These are phyloP conservation scores for Lasioglossum calceatum DNA, from an alignment of 2,888 invertebrate genomes.

Conservation along the genomic window DNA sequence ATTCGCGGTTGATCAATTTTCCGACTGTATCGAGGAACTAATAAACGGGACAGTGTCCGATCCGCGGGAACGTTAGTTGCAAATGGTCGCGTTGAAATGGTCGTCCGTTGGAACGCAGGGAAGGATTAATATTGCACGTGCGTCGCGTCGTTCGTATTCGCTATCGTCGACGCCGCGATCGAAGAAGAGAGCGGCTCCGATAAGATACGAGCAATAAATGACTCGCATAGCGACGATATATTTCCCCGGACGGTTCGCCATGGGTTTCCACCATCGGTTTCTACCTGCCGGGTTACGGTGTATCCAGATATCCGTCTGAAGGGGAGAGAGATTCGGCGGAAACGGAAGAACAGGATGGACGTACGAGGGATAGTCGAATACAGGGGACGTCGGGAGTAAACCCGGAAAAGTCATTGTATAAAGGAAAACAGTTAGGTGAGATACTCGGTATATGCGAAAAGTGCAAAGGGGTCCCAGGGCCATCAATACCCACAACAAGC, in stretches of 20 bases:
- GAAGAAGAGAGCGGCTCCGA: conserved; percentile 51
- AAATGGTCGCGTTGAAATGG: conserved; percentile 3
- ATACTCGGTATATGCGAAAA: no score
- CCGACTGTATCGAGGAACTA: neutral
- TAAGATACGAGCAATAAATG: conserved; percentile 70
- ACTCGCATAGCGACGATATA: conserved; percentile 51
- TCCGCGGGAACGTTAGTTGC: neutral
- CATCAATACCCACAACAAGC: no score
- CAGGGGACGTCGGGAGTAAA: neutral
- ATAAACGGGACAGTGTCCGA: neutral
- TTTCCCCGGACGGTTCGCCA: conserved; percentile 35
- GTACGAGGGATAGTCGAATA: neutral
- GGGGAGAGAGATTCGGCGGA: conserved; percentile 5
- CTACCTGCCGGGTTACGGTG: conserved; percentile 30
- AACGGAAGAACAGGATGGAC: conserved; percentile 2
- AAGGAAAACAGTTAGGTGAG: neutral
- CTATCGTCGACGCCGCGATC: conserved; percentile 31
- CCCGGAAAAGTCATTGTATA: neutral
- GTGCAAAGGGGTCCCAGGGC: no score
- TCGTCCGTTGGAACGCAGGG: conserved; percentile 7
- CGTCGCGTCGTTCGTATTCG: conserved; percentile 33
- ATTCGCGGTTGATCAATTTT: neutral
- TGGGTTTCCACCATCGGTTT: conserved; percentile 28
- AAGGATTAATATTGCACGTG: conserved; percentile 40
- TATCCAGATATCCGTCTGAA: conserved; percentile 34